Percentiles rank a stretch among this genome's conserved stretches.
Evolutionary conservation across 2,113 vertebrate species (phyloP).

Genomic region (Microcebus lehilahytsara): DNA sequence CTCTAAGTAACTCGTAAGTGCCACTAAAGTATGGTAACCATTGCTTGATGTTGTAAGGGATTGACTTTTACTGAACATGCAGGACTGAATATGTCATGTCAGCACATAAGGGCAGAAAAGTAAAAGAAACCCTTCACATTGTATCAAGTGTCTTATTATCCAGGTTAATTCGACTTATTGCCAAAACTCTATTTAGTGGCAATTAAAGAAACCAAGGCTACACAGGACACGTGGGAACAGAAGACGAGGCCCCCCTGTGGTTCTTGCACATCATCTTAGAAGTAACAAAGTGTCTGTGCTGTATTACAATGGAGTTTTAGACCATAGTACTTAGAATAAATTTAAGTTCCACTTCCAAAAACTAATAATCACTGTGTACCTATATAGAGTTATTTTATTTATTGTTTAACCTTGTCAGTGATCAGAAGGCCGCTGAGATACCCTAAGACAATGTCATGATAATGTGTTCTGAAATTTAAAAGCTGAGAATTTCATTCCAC

Average conservation of each 20-base stretch:
- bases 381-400: background rate
- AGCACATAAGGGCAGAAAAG: background rate
- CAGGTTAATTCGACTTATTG: background rate
- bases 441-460: background rate
- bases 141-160: background rate
- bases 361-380: background rate
- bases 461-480: background rate
- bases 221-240: background rate
- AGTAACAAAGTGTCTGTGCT: background rate
- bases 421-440: background rate
- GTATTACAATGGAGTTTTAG: background rate
- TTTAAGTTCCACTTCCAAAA: background rate
- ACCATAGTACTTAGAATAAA: background rate
- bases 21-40: background rate
- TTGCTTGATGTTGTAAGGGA: background rate
- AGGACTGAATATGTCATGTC: background rate
- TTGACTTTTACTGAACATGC: background rate
- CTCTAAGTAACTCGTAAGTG: background rate
- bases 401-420: background rate
- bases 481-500: background rate
- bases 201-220: background rate
- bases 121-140: background rate
- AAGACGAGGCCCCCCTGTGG: background rate
- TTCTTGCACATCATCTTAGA: background rate
- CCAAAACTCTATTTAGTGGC: background rate